Base-by-base conservation (phyloP, 2,888 invertebrate genomes). In the Hypena proboscidalis region DNA sequence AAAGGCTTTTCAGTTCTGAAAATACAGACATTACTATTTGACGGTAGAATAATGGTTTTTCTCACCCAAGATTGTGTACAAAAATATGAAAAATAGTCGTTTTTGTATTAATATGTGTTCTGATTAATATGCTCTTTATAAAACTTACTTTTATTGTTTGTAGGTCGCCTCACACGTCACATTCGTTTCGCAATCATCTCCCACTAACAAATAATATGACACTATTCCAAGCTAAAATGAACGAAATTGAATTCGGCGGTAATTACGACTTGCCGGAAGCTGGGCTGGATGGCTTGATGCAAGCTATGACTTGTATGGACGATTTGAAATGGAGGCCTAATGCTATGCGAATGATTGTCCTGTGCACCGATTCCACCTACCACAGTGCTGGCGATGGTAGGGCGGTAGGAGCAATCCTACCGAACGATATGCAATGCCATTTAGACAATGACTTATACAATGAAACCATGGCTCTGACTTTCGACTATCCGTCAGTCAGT, bases 211-310 rank as follows among this genome's bases (percentile, higher is more conserved):
- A 85, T 0, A 80, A 96, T 54, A 91, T 93, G 8, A 43, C 69
- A 0, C 58, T 52, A 25, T 93, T 93, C 52, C 29, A 27, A 9
- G 0, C 34, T 0, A 35, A 6, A 3, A 51, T 78, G 4, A 4
- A 11, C 0, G 9, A 22, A 0, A 49, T 58, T 19, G 19, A 31
- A 1, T 65, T 82, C 46, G 92, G 49, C 77, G 90, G 50, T 49
- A 94, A 94, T 82, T 80, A 95, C 48, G 95, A 96, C 66, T 85
- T 92, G 2, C 95, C 95, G 0, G 97, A 97, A 84, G 97, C 97
- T 9, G 96, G 96, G 2, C 93, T 98, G 31, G 97, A 98, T 77
- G 97, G 95, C 5, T 84, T 97, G 29, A 96, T 98, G 94, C 97
- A 97, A 83, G 95, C 94, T 0, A 94, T 97, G 70, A 94, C 93